Evolutionary conservation across 2,888 invertebrate species (phyloP).

Genomic region (Congeria kusceri): DNA sequence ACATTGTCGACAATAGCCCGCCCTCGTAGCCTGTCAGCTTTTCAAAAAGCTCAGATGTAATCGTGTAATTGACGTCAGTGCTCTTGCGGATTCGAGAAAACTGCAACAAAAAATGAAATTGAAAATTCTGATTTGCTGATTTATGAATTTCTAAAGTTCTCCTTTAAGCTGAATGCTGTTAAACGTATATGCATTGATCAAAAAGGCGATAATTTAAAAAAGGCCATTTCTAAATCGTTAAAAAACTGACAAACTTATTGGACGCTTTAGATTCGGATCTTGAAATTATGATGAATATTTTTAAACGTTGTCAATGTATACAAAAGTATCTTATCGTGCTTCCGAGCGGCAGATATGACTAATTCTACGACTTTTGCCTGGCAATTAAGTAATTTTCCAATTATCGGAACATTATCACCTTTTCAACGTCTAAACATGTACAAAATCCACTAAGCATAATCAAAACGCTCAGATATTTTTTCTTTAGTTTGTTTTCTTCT

Average conservation of each 20-base stretch:
- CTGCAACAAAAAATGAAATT: constrained; percentile 37
- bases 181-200: constrained; percentile 2
- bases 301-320: constrained; percentile 48
- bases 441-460: too few species aligned
- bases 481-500: too few species aligned
- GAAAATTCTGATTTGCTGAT: constrained; percentile 43
- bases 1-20: neutral
- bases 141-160: constrained; percentile 11
- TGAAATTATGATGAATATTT: constrained; percentile 19
- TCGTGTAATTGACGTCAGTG: neutral
- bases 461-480: too few species aligned
- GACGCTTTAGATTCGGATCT: constrained; percentile 19
- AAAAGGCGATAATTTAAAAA: too few species aligned
- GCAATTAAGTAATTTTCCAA: constrained; percentile 7
- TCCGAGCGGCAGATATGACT: too few species aligned
- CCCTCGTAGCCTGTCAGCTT: neutral
- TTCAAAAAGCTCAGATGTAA: neutral
- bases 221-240: neutral
- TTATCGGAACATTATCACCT: neutral
- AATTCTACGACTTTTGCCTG: neutral
- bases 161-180: constrained; percentile 32
- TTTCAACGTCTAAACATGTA: neutral
- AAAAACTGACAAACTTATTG: constrained; percentile 52
- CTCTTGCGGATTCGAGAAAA: constrained; percentile 1
- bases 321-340: neutral